Evolutionary conservation across 2,797 vertebrate genomes (phyloP).

Genomic region (Cichlasoma orientale): DNA sequence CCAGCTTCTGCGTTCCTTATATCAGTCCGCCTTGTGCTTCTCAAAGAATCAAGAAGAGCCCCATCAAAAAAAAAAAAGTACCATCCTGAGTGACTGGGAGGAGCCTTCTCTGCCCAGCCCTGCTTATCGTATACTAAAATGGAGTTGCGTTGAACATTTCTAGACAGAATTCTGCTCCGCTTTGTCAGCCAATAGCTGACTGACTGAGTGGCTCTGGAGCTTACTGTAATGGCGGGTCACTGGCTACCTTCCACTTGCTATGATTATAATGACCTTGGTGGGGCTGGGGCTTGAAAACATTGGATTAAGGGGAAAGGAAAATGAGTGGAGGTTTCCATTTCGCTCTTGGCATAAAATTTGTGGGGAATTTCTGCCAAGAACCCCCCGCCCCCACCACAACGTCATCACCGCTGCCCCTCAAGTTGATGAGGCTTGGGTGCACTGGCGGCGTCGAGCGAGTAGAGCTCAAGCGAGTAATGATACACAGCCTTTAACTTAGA

Average conservation of each 20-base stretch:
- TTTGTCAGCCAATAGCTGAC: constrained; percentile 67
- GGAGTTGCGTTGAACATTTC: constrained; percentile 65
- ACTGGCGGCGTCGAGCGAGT: constrained; percentile 56
- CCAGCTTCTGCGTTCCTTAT: neutral
- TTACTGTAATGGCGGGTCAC: constrained; percentile 82
- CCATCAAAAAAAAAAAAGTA: constrained; percentile 30
- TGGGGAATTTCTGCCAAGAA: constrained; percentile 81
- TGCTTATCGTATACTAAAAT: constrained; percentile 72
- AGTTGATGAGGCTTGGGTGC: constrained; percentile 74
- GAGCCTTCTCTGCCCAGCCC: constrained; percentile 30
- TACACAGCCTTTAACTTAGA: constrained; percentile 79
- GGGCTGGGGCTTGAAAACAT: constrained; percentile 84
- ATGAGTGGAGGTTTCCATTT: constrained; percentile 87
- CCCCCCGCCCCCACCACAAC: constrained; percentile 55
- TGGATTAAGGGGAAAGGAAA: constrained; percentile 86
- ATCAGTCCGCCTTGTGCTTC: neutral
- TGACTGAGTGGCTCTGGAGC: constrained; percentile 79
- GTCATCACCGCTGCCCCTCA: constrained; percentile 48
- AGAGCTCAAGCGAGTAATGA: constrained; percentile 80
- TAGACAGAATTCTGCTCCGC: constrained; percentile 55
- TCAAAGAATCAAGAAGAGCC: neutral
- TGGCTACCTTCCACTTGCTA: constrained; percentile 84
- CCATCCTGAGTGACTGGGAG: constrained; percentile 11
- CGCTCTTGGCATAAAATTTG: constrained; percentile 84
- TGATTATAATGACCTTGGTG: constrained; percentile 88